phyloP scores from a whole-genome alignment of 2,113 vertebrate species.

The Actenoides lindsayi region DNA sequence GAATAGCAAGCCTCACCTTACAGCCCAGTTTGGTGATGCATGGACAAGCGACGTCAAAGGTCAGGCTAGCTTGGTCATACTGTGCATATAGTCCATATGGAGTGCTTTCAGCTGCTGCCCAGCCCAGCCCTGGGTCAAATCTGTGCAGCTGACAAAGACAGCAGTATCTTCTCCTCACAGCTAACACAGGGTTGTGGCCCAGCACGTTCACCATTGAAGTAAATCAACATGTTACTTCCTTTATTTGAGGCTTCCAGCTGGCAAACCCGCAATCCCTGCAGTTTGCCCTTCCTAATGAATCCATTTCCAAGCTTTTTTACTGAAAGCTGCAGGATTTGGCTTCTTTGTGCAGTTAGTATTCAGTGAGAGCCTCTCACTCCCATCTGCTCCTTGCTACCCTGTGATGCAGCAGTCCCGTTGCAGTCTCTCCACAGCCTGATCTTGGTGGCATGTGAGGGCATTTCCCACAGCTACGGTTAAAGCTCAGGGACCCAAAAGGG shows the following conservation, averaged over 20 bases:
- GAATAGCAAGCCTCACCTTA: not conserved
- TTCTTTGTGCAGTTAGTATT: not conserved
- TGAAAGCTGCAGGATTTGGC: not conserved
- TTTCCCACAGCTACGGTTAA: not conserved
- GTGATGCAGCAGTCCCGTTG: accelerated
- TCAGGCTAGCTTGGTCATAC: not conserved
- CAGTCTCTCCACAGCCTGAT: not conserved
- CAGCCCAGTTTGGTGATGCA: not conserved
- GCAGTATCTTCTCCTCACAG: accelerated
- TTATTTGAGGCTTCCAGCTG: slow-evolving; percentile 1
- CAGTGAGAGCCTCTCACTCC: not conserved
- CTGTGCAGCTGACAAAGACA: not conserved
- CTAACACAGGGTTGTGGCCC: not conserved
- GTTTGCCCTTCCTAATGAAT: not conserved
- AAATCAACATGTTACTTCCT: not conserved
- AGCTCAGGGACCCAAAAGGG: not conserved
- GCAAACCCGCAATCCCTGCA: accelerated
- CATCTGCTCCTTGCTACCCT: not conserved
- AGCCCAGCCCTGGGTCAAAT: not conserved
- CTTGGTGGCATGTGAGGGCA: not conserved
- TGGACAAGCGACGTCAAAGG: not conserved
- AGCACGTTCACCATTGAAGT: accelerated
- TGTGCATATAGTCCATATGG: not conserved
- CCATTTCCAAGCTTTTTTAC: not conserved
- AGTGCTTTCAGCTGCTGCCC: not conserved